A percentile compares a stretch with the other conserved stretches of the same genome.
Evolutionary conservation across 2,888 invertebrate species (phyloP).

Genomic region (Lacanobia oleracea): DNA sequence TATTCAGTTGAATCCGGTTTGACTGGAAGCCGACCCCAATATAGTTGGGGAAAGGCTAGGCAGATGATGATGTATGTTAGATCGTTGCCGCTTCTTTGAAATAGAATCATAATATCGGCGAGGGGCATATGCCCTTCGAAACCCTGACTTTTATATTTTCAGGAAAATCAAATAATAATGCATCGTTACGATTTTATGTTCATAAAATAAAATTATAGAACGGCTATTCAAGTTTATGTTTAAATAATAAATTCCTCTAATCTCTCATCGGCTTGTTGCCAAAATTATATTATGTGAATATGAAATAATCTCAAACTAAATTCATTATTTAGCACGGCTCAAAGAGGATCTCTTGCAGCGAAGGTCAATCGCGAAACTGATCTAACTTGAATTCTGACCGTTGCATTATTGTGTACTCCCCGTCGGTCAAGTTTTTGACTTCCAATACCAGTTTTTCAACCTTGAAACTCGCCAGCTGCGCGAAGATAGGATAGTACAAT

Average conservation of each 20-base stretch:
- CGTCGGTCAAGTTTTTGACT: neutral
- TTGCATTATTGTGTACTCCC: neutral
- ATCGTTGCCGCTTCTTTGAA: no score
- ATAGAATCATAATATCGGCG: no score
- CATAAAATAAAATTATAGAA: neutral
- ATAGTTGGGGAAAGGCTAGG: no score
- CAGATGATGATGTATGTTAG: no score
- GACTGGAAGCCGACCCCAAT: no score
- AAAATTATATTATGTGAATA: neutral
- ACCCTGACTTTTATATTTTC: neutral
- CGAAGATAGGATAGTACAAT: neutral
- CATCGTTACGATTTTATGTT: neutral
- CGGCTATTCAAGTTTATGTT: neutral
- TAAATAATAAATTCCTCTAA: neutral
- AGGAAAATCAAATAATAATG: neutral
- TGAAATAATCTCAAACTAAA: neutral
- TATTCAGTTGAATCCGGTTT: no score
- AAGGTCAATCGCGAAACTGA: neutral
- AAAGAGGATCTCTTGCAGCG: neutral
- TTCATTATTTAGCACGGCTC: neutral
- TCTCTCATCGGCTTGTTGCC: neutral
- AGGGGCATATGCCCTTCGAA: no score
- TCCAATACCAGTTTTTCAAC: neutral
- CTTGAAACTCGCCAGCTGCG: conserved; percentile 21
- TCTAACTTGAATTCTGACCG: no score